These are phyloP conservation scores for Suillia variegata DNA, from an alignment of 2,888 invertebrate species.

Conservation along the genomic window DNA sequence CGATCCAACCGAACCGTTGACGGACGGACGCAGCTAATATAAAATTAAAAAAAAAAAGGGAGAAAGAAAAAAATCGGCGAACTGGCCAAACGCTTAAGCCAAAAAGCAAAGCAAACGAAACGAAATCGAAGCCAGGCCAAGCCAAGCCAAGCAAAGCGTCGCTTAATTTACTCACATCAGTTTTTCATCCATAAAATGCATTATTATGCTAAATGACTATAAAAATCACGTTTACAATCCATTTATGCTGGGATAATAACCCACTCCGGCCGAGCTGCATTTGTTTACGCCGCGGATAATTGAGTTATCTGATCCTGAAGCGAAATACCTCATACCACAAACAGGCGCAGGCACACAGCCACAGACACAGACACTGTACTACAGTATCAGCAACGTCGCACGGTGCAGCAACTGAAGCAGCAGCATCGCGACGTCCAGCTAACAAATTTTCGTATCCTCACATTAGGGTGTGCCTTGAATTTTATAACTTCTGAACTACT, in stretches of 20 bases:
- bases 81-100: too few relatives aligned
- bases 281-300: slow-evolving; percentile 59
- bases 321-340: neutral
- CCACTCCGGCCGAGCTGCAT: slow-evolving; percentile 49
- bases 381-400: too few relatives aligned
- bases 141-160: too few relatives aligned
- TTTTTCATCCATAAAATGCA: slow-evolving; percentile 52
- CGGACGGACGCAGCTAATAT: neutral
- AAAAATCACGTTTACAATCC: slow-evolving; percentile 61
- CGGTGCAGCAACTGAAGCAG: too few relatives aligned
- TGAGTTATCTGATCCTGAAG: slow-evolving; percentile 57
- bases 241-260: slow-evolving; percentile 58
- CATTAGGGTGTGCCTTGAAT: too few relatives aligned
- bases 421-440: too few relatives aligned
- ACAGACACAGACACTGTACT: neutral
- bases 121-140: slow-evolving; percentile 14
- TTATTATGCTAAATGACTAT: slow-evolving; percentile 61
- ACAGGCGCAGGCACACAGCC: neutral
- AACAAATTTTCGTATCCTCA: too few relatives aligned
- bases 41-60: too few relatives aligned
- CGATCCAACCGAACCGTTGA: neutral
- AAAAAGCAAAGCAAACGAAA: too few relatives aligned
- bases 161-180: slow-evolving; percentile 36
- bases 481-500: too few relatives aligned
- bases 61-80: too few relatives aligned